Evolutionary conservation across 35 echinoderm and acorn worm species (phyloP), one percentile per base, ranked within the genome.

Genomic region (Eucidaris tribuloides): DNA sequence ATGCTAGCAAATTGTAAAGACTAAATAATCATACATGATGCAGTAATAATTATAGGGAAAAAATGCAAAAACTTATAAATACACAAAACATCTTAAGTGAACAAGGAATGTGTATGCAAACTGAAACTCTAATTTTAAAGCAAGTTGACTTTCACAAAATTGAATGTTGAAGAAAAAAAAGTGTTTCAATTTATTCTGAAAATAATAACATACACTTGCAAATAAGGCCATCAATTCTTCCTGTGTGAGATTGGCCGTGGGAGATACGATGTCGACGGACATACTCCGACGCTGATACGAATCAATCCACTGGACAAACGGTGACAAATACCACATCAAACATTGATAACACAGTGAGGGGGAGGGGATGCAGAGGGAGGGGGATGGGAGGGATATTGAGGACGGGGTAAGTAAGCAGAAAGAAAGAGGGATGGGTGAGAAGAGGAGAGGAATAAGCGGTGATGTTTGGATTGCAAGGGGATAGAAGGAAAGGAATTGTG

Each of bases 241-340:
- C 18, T 1, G 34, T 13, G 68, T 41, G 22, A 74, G 38, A 24
- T 36, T 74, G 37, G 68, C 38, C 68, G 68, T 74, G 25, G 68
- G 68, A 7, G 68, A 74, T 22, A 74, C 6, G 34, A 44, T 5
- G 20, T 74, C 68, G 35, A 74, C 20, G 30, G 41, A 38, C 68
- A 74, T 24, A 36, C 68, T 74, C n/a, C 44, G 68, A 44, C 68
- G 68, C 38, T 38, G 38, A 74, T 44, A 42, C 44, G 68, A 25
- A n/a, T 74, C 7, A 36, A 17, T 13, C 36, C 29, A 74, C 68
- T 74, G n/a, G n/a, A n/a, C n/a, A n/a, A n/a, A n/a, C n/a, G n/a
- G n/a, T 42, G 46, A 76, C 25, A 34, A 5, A 76, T 23, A 42
- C 25, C 70, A 76, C 46, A 42, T 76, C 70, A 76, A 76, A 76